Percentiles rank a stretch among this genome's conserved stretches.
Conservation (phyloP, 2,113 vertebrate genomes). For the Lepisosteus osseus region DNA sequence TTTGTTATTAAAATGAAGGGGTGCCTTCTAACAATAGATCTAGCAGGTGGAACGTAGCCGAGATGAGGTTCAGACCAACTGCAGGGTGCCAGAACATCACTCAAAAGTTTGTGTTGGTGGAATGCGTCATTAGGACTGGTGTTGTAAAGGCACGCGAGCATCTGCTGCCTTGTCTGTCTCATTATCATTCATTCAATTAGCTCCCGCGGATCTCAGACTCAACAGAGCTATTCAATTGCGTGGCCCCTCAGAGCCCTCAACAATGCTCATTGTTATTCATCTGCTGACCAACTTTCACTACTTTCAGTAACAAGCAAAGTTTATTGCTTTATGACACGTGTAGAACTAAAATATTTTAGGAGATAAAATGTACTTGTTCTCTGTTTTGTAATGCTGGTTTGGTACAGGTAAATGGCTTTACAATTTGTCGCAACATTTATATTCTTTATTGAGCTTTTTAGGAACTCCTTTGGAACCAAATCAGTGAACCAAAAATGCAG, state of each 20-base stretch:
- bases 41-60: conserved; percentile 89
- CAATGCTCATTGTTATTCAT: conserved; percentile 48
- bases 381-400: conserved; percentile 16
- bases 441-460: not conserved
- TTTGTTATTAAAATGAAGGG: conserved; percentile 80
- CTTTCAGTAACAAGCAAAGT: conserved; percentile 24
- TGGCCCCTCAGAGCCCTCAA: conserved; percentile 22
- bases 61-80: conserved; percentile 56
- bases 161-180: conserved; percentile 83
- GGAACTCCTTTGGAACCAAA: no score
- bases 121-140: conserved; percentile 67
- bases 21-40: conserved; percentile 73
- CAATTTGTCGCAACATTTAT: conserved; percentile 3
- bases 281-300: conserved; percentile 10
- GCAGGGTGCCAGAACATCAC: conserved; percentile 72
- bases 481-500: no score
- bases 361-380: conserved; percentile 19
- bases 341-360: conserved; percentile 8
- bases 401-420: conserved; percentile 7
- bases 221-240: conserved; percentile 42
- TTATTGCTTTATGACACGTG: conserved; percentile 36
- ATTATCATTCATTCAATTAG: conserved; percentile 87
- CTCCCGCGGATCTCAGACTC: conserved; percentile 63
- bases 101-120: conserved; percentile 65
- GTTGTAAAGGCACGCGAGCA: conserved; percentile 97